phyloP scores from a whole-genome alignment of 2,888 invertebrate species.

The Drosophila colorata region DNA sequence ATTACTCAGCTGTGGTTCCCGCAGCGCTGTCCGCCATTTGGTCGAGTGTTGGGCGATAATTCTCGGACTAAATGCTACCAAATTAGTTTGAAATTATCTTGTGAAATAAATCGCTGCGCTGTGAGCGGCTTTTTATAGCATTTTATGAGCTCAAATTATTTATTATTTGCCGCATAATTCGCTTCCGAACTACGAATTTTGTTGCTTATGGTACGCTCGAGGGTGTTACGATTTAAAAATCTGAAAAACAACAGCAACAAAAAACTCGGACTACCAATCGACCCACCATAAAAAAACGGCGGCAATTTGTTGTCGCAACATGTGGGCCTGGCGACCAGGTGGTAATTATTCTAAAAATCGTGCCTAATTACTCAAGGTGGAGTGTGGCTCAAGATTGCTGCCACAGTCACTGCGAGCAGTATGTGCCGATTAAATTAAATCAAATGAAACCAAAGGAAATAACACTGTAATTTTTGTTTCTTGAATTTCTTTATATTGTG shows the following conservation, averaged over 20 bases:
- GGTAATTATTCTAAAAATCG: slow-evolving; percentile 76
- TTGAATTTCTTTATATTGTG: neutral
- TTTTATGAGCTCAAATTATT: slow-evolving; percentile 78
- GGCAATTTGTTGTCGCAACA: slow-evolving; percentile 47
- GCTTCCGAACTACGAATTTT: slow-evolving; percentile 76
- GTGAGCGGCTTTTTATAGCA: slow-evolving; percentile 70
- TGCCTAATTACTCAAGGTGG: slow-evolving; percentile 71
- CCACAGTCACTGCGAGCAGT: slow-evolving; percentile 24
- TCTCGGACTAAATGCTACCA: slow-evolving; percentile 76
- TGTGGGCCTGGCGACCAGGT: slow-evolving; percentile 66
- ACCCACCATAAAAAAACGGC: slow-evolving; percentile 11
- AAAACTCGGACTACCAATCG: slow-evolving; percentile 20
- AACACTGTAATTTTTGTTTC: neutral
- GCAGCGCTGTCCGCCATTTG: slow-evolving; percentile 36
- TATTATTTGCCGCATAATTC: slow-evolving; percentile 74
- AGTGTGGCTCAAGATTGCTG: slow-evolving; percentile 32
- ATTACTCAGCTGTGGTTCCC: slow-evolving; percentile 69
- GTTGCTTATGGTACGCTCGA: slow-evolving; percentile 41
- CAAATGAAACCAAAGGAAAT: neutral
- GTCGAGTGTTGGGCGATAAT: slow-evolving; percentile 54
- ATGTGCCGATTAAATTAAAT: neutral
- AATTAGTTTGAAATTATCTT: slow-evolving; percentile 77
- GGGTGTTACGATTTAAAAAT: slow-evolving; percentile 23
- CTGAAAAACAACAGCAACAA: slow-evolving; percentile 5
- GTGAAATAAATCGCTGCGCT: slow-evolving; percentile 70